Conservation (phyloP, 2,113 vertebrate genomes). For the Grammomys surdaster region DNA sequence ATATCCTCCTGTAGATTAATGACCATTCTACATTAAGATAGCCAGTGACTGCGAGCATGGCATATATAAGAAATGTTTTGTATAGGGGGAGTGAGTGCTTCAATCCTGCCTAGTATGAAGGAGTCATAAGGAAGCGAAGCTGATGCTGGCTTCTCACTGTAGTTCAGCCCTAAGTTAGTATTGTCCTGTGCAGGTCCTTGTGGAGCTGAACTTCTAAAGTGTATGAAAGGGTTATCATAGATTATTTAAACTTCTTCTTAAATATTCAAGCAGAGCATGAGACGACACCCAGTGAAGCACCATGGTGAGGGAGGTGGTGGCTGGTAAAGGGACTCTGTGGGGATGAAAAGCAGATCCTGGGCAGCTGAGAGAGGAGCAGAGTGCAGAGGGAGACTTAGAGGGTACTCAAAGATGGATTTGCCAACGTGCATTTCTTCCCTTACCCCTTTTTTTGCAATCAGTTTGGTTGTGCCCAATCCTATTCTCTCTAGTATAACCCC, state of each 20-base stretch:
- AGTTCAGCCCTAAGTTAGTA: background rate
- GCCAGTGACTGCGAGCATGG: background rate
- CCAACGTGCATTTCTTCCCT: background rate
- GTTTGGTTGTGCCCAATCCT: background rate
- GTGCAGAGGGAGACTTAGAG: background rate
- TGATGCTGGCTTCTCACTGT: background rate
- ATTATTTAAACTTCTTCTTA: conserved; percentile 39
- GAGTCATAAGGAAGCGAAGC: background rate
- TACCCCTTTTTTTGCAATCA: background rate
- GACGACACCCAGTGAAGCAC: background rate
- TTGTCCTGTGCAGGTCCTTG: background rate
- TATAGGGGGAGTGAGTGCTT: background rate
- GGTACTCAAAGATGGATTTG: background rate
- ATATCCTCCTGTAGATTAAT: background rate
- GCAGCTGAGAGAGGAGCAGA: background rate
- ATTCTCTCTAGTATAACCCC: background rate
- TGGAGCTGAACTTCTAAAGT: background rate
- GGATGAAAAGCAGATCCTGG: background rate
- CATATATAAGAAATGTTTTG: background rate
- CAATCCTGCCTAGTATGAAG: background rate
- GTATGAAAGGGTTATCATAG: background rate
- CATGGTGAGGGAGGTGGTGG: background rate
- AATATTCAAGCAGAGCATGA: conserved; percentile 13
- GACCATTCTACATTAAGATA: background rate
- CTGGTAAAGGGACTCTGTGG: background rate